These are phyloP conservation scores for Papilio demoleus DNA, from an alignment of 2,888 invertebrate species.

Conservation along the genomic window DNA sequence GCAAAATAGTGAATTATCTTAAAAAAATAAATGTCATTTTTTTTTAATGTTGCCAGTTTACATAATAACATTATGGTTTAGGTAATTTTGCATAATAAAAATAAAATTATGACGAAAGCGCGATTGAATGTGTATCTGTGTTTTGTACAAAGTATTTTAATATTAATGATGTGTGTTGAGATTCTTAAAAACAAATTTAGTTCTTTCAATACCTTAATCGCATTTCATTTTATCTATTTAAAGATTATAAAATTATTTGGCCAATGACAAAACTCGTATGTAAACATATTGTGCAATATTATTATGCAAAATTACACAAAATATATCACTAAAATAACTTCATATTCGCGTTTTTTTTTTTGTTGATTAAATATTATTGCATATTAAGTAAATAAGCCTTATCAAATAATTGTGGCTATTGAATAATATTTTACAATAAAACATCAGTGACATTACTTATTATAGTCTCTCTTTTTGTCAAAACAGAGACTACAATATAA, in stretches of 20 bases:
- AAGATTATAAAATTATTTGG: not conserved
- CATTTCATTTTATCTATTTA: not conserved
- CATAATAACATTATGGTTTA: not conserved
- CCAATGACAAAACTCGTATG: not conserved
- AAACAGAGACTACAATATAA: not conserved
- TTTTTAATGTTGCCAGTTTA: not conserved
- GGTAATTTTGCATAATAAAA: constrained; percentile 10
- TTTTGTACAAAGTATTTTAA: not conserved
- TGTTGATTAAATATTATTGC: not conserved
- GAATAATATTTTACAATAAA: not conserved
- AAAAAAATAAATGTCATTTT: not conserved
- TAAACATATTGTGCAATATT: not conserved
- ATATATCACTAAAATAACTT: not conserved
- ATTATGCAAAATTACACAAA: not conserved
- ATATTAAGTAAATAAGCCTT: not conserved
- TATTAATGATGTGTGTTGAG: not conserved
- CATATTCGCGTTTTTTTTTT: not conserved
- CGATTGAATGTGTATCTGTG: too few relatives aligned
- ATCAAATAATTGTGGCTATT: not conserved
- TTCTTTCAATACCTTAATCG: not conserved
- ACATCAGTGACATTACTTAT: not conserved
- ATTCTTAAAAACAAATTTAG: not conserved
- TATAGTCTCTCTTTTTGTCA: not conserved
- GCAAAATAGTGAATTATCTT: not conserved
- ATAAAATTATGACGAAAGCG: not conserved